Evolutionary conservation across 1,140 invertebrate species (phyloP).

Genomic region (Yoshiicerus persimilis): DNA sequence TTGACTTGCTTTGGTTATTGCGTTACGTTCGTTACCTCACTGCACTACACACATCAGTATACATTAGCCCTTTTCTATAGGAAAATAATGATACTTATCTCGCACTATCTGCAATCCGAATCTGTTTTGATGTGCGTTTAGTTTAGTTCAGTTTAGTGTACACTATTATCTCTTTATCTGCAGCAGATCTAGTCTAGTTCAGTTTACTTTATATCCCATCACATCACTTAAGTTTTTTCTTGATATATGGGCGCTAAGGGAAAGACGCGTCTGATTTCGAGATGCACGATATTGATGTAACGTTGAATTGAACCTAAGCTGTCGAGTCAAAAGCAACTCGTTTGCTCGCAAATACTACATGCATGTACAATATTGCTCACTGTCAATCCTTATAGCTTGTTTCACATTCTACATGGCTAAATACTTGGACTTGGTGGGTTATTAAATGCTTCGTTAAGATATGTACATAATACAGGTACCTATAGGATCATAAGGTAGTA

Average conservation of each 20-base stretch:
- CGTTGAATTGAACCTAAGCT: neutral
- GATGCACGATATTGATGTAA: conserved; percentile 12
- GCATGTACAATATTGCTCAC: neutral
- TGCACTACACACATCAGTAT: neutral
- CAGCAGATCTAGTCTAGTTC: conserved; percentile 11
- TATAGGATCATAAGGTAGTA: too few species aligned
- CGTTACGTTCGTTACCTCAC: neutral
- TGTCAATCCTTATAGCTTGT: neutral
- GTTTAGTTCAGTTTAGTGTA: neutral
- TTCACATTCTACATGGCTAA: neutral
- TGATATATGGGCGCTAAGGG: neutral
- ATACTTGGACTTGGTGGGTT: neutral
- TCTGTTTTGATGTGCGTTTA: neutral
- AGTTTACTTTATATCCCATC: neutral
- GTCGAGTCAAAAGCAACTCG: neutral
- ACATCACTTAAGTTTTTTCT: neutral
- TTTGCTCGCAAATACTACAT: neutral
- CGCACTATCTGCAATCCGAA: neutral
- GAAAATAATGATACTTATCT: neutral
- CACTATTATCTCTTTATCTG: neutral
- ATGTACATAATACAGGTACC: neutral
- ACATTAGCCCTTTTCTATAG: neutral
- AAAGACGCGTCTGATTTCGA: neutral
- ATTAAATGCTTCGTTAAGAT: neutral
- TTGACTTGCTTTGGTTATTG: neutral